phyloP scores from a whole-genome alignment of 2,113 vertebrate species.

The Girardinichthys multiradiatus region DNA sequence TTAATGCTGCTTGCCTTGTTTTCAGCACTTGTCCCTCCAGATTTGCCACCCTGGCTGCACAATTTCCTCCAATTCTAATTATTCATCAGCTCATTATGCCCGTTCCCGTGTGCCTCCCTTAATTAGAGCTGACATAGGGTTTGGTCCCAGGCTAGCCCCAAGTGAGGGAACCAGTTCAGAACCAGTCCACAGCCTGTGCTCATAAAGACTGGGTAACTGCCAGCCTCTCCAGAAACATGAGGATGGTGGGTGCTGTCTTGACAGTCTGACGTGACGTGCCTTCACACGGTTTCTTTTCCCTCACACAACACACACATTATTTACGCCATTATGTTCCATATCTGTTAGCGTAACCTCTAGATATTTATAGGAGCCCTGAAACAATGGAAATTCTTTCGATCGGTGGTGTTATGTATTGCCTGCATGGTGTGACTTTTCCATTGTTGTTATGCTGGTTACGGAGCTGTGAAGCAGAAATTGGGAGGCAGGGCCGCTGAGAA shows the following conservation, averaged over 20 bases:
- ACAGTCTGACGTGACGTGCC: slow-evolving; percentile 68
- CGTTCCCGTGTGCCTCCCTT: slow-evolving; percentile 72
- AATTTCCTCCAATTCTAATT: slow-evolving; percentile 85
- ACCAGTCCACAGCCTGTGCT: slow-evolving; percentile 75
- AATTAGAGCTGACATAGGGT: slow-evolving; percentile 82
- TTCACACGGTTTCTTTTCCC: slow-evolving; percentile 47
- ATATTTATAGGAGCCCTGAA: slow-evolving; percentile 55
- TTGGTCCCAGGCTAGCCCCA: slow-evolving; percentile 77
- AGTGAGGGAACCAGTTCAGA: slow-evolving; percentile 82
- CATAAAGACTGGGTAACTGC: slow-evolving; percentile 72
- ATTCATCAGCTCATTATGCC: slow-evolving; percentile 85
- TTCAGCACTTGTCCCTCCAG: slow-evolving; percentile 94
- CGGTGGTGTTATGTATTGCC: slow-evolving; percentile 51
- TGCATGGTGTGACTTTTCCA: slow-evolving; percentile 49
- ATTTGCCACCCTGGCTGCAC: slow-evolving; percentile 90
- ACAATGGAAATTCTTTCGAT: slow-evolving; percentile 49
- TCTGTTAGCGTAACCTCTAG: slow-evolving; percentile 66
- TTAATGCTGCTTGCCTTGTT: slow-evolving; percentile 92
- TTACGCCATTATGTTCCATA: slow-evolving; percentile 48
- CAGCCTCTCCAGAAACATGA: slow-evolving; percentile 67
- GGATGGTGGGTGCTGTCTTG: slow-evolving; percentile 51
- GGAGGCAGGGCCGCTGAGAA: slow-evolving; percentile 40
- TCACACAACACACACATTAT: slow-evolving; percentile 34
- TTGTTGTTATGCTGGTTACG: slow-evolving; percentile 45
- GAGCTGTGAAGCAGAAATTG: slow-evolving; percentile 53